Percentiles rank a stretch among this genome's conserved stretches.
Conservation (phyloP, 2,797 vertebrate genomes). For the Poecile montanus region DNA sequence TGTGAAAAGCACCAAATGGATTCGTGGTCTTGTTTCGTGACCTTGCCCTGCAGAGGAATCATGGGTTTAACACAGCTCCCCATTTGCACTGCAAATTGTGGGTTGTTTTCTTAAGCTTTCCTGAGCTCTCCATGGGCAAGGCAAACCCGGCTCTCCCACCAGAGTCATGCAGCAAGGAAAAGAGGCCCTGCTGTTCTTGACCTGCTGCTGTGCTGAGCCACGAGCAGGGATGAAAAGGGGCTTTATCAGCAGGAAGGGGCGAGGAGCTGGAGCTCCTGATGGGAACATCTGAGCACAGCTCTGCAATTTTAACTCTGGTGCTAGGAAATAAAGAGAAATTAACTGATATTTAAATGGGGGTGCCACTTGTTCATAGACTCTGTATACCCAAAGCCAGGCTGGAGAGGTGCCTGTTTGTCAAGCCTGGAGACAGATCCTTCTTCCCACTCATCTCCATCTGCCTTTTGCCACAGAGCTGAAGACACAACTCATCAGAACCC, state of each 20-base stretch:
- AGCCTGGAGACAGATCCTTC: neutral
- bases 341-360: neutral
- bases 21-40: neutral
- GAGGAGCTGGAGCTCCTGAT: neutral
- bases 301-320: neutral
- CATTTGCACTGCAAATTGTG: rapidly evolving
- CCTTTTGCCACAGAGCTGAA: neutral
- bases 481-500: neutral
- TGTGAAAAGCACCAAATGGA: rapidly evolving
- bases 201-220: neutral
- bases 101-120: slow-evolving; percentile 22
- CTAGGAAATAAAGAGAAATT: neutral
- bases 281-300: neutral
- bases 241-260: neutral
- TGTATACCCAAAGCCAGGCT: neutral
- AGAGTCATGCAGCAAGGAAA: neutral
- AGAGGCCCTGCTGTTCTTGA: slow-evolving; percentile 49
- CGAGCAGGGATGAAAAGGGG: neutral
- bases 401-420: neutral
- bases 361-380: neutral
- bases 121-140: neutral
- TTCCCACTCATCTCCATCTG: neutral
- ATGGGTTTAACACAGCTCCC: neutral
- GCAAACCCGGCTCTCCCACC: neutral
- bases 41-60: neutral